phyloP scores from a whole-genome alignment of 2,888 invertebrate genomes.

The Harpalus rufipes region DNA sequence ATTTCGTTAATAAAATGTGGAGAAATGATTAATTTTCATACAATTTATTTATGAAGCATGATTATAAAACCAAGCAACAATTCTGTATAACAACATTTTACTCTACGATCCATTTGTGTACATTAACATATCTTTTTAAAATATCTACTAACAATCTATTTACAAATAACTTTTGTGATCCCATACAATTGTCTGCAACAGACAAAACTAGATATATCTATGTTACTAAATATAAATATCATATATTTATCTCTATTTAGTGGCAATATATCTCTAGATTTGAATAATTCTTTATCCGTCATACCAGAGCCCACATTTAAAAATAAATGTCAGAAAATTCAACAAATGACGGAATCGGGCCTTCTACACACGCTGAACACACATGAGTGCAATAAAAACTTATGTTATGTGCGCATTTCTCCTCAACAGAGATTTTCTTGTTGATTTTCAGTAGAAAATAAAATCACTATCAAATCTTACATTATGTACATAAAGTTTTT shows the following conservation, averaged over 20 bases:
- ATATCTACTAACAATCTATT: slow-evolving; percentile 70
- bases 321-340: slow-evolving; percentile 51
- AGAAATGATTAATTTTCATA: slow-evolving; percentile 57
- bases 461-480: slow-evolving; percentile 47
- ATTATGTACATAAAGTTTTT: slow-evolving; percentile 51
- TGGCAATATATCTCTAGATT: slow-evolving; percentile 62
- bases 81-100: slow-evolving; percentile 71
- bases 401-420: slow-evolving; percentile 62
- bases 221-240: slow-evolving; percentile 54
- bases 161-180: slow-evolving; percentile 71
- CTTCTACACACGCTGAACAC: slow-evolving; percentile 61
- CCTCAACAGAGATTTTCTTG: slow-evolving; percentile 22
- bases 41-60: slow-evolving; percentile 75
- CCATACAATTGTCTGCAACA: slow-evolving; percentile 73
- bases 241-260: slow-evolving; percentile 56
- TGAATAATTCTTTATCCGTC: slow-evolving; percentile 53
- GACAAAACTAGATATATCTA: slow-evolving; percentile 69
- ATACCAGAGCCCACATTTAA: slow-evolving; percentile 54
- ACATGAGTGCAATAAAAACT: slow-evolving; percentile 50
- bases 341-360: slow-evolving; percentile 50
- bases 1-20: not conserved
- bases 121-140: slow-evolving; percentile 69
- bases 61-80: slow-evolving; percentile 79
- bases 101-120: slow-evolving; percentile 70
- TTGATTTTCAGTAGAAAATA: slow-evolving; percentile 56